Conservation (phyloP, 2,113 vertebrate genomes). For the Oceanites oceanicus region DNA sequence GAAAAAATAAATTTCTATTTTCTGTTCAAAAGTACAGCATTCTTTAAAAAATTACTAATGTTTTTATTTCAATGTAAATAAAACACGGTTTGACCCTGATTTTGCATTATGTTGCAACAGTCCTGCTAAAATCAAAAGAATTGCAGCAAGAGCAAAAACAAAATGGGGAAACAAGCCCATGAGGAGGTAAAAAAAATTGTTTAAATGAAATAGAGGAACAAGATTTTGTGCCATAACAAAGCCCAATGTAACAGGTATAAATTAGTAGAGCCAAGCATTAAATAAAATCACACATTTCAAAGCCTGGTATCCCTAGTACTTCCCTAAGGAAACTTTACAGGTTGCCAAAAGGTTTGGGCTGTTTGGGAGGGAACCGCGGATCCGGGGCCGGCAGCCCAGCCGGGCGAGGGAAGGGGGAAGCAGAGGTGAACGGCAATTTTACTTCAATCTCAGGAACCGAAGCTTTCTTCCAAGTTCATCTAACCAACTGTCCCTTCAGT, state of each 20-base stretch:
- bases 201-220: background rate
- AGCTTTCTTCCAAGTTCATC: background rate
- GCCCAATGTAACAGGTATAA: background rate
- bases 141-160: too few species aligned
- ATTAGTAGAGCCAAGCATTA: background rate
- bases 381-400: too few species aligned
- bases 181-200: background rate
- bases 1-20: background rate
- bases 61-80: background rate
- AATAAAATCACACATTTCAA: background rate
- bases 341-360: background rate
- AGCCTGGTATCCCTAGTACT: background rate
- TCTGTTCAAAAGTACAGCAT: background rate
- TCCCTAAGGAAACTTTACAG: background rate
- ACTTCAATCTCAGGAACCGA: background rate
- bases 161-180: background rate
- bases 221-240: background rate
- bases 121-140: background rate
- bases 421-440: background rate
- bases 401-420: background rate
- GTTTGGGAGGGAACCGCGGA: rapidly evolving
- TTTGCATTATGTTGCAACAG: background rate
- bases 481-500: background rate
- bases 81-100: rapidly evolving
- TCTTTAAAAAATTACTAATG: background rate